phyloP scores from a whole-genome alignment of 2,888 invertebrate genomes.

The Catotricha subobsoleta region DNA sequence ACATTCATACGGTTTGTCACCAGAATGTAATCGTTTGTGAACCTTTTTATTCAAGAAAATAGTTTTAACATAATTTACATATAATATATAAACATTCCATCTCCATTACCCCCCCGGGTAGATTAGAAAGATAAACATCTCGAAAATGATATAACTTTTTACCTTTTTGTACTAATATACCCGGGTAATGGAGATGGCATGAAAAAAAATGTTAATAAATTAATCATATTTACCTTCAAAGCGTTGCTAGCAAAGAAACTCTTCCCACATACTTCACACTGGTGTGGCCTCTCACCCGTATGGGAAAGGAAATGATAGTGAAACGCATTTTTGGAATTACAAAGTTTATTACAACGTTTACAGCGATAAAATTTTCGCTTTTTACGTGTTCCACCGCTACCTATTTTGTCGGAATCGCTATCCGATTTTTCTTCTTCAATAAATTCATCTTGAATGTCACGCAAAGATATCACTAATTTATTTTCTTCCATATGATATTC shows the following conservation, averaged over 20 bases:
- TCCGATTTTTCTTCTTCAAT: conserved; percentile 1
- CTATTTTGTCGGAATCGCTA: background rate
- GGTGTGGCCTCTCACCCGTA: conserved; percentile 55
- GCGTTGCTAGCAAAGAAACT: conserved; percentile 69
- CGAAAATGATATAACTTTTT: too few relatives aligned
- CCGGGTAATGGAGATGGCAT: background rate
- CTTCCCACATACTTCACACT: conserved; percentile 64
- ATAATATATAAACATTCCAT: too few relatives aligned
- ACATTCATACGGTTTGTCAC: conserved; percentile 72
- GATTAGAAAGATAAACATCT: too few relatives aligned
- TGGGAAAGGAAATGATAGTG: conserved; percentile 70
- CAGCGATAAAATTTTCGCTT: conserved; percentile 2
- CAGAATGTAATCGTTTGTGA: conserved; percentile 63
- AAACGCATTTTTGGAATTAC: conserved; percentile 65
- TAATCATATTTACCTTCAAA: conserved; percentile 39
- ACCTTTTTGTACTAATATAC: too few relatives aligned
- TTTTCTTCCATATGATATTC: background rate
- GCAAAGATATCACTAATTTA: background rate
- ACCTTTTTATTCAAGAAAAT: conserved; percentile 36
- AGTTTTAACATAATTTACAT: background rate
- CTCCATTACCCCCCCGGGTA: too few relatives aligned
- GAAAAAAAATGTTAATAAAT: background rate
- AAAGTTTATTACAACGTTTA: conserved; percentile 44
- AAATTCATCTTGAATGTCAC: conserved; percentile 1
- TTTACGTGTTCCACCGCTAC: conserved; percentile 7